These are phyloP conservation scores for Tauraco hartlaubi DNA, from an alignment of 2,797 vertebrate genomes.

Conservation along the genomic window DNA sequence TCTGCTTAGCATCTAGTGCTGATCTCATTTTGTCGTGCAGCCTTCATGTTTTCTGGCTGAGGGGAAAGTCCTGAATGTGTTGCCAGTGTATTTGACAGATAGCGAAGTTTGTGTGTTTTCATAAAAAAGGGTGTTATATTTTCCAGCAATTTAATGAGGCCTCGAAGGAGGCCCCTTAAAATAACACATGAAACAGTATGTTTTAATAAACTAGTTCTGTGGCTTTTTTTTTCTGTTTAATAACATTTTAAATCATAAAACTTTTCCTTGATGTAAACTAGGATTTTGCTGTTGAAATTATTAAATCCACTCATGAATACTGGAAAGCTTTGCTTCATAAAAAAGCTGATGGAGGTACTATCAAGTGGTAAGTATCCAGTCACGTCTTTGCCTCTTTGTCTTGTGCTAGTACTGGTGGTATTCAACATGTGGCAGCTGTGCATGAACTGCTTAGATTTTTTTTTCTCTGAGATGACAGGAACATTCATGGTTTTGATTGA, in stretches of 20 bases:
- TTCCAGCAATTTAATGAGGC: background rate
- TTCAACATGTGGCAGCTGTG: background rate
- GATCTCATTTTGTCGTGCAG: background rate
- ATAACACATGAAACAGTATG: background rate
- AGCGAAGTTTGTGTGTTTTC: background rate
- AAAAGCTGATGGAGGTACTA: constrained; percentile 80
- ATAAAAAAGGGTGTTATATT: background rate
- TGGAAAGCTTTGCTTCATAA: constrained; percentile 93
- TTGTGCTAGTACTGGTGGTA: background rate
- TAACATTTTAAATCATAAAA: constrained; percentile 10
- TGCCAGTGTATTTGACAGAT: background rate
- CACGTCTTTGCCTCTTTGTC: background rate
- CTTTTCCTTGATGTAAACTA: constrained; percentile 66
- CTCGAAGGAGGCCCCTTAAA: background rate
- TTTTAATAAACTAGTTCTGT: constrained; percentile 11
- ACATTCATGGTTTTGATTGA: background rate
- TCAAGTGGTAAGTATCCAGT: constrained; percentile 87
- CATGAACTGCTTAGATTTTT: background rate
- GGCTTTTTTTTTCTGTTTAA: background rate
- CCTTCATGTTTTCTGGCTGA: background rate
- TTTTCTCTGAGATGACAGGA: background rate
- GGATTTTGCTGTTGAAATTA: constrained; percentile 92
- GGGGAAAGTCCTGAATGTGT: background rate
- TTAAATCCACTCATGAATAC: constrained; percentile 89
- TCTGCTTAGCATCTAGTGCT: background rate